Evolutionary conservation across 2,797 vertebrate genomes (phyloP), one percentile per base, ranked within the genome.

Genomic region (Phaenicophaeus curvirostris): DNA sequence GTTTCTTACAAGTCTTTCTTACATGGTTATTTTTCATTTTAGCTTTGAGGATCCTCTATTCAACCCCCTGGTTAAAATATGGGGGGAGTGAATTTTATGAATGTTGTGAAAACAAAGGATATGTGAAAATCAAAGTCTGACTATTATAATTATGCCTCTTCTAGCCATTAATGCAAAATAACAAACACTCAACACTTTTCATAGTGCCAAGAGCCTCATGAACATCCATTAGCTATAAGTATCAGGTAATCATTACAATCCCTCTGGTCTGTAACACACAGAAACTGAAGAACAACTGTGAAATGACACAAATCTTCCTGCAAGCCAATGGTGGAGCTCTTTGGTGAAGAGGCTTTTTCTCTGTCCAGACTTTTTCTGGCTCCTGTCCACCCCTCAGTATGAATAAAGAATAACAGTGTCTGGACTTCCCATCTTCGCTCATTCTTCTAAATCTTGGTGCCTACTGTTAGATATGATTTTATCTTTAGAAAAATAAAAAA

Each of bases 401-500:
- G 81, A 90, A 78, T 73, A 62, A 95, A 95, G 72, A 92, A 69
- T 54, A 94, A 33, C 66, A 65, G 31, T 69, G 39, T 65, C 30
- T 90, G 91, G 46, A 66, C 75, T 90, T 91, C 66, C 61, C 53
- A 77, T 68, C 66, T 91, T 94, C 84, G 13, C 76, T 86, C 33
- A 54, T 92, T 93, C 41, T 93, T 91, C 71, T 68, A n/a, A 13
- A 6, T 53, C 69, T 85, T 89, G 31, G 48, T 86, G n/a, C 62
- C 54, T 93, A 42, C 55, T 55, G 62, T 83, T 87, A 66, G 15
- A 28, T 11, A 5, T 69, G 69, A 93, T 94, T 92, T 93, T 74
- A 89, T 63, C 17, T 37, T 82, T 90, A 93, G 57, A 94, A 76
- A 9, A 75, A 72, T 41, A 80, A 94, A 92, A 94, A 92, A 81